Evolutionary conservation across 2,888 invertebrate genomes (phyloP).

Genomic region (Ichneumoninae sp.): DNA sequence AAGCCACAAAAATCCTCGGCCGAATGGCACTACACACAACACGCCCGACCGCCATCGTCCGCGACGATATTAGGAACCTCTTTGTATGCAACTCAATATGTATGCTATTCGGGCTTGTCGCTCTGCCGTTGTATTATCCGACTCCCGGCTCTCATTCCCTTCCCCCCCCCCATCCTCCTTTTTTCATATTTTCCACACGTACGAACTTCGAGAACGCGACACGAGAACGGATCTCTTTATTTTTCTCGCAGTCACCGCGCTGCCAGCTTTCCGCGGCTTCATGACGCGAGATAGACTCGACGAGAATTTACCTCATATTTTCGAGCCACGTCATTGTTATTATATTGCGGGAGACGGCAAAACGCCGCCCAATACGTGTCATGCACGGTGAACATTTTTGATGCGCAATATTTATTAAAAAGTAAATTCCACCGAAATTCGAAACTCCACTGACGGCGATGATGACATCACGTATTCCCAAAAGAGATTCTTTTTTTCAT

Average conservation of each 20-base stretch:
- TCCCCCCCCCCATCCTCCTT: background rate
- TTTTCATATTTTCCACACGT: constrained; percentile 53
- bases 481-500: background rate
- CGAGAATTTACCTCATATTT: constrained; percentile 11
- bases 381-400: background rate
- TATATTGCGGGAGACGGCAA: background rate
- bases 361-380: background rate
- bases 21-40: constrained; percentile 34
- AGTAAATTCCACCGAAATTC: background rate
- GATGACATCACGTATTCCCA: background rate
- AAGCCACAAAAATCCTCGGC: constrained; percentile 31
- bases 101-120: constrained; percentile 66
- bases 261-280: background rate
- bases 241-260: background rate
- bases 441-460: background rate
- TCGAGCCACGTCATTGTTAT: background rate
- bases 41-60: constrained; percentile 29
- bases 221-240: constrained; percentile 57
- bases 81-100: constrained; percentile 79
- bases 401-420: background rate
- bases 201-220: constrained; percentile 54
- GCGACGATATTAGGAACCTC: constrained; percentile 74
- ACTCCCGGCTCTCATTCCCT: constrained; percentile 45
- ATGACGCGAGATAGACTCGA: background rate
- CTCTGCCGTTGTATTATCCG: constrained; percentile 44